phyloP scores from a whole-genome alignment of 53 echinoderm and acorn worm genomes.

The Glandiceps talaboti region DNA sequence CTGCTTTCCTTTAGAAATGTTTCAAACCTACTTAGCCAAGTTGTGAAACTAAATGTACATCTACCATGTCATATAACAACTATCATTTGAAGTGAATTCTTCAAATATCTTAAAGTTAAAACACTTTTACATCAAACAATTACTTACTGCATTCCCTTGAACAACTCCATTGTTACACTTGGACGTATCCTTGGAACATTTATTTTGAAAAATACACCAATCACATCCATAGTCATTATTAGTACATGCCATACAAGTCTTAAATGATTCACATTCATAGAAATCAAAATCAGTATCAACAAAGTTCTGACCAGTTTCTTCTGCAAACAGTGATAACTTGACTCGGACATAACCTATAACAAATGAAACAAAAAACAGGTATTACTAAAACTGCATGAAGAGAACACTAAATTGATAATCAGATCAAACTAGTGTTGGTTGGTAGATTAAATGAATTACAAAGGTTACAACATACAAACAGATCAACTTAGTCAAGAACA shows the following conservation, averaged over 20 bases:
- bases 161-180: neutral
- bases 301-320: conserved; percentile 45
- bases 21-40: neutral
- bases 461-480: too few relatives aligned
- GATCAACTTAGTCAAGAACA: too few relatives aligned
- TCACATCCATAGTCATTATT: conserved; percentile 69
- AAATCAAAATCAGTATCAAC: conserved; percentile 60
- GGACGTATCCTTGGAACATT: conserved; percentile 37
- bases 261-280: conserved; percentile 64
- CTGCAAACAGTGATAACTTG: conserved; percentile 34
- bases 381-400: too few relatives aligned
- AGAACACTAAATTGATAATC: too few relatives aligned
- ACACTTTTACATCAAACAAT: neutral
- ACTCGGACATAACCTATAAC: conserved; percentile 43
- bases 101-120: neutral
- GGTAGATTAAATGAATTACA: too few relatives aligned
- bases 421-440: too few relatives aligned
- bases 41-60: neutral
- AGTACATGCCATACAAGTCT: conserved; percentile 64
- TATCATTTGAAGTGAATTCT: too few relatives aligned
- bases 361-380: too few relatives aligned
- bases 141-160: neutral
- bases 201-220: conserved; percentile 85
- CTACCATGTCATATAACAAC: too few relatives aligned
- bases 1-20: neutral